Percentiles rank a stretch among this genome's conserved stretches.
Conservation (phyloP, 1,140 invertebrate species). For the Aphelenchoides besseyi region DNA sequence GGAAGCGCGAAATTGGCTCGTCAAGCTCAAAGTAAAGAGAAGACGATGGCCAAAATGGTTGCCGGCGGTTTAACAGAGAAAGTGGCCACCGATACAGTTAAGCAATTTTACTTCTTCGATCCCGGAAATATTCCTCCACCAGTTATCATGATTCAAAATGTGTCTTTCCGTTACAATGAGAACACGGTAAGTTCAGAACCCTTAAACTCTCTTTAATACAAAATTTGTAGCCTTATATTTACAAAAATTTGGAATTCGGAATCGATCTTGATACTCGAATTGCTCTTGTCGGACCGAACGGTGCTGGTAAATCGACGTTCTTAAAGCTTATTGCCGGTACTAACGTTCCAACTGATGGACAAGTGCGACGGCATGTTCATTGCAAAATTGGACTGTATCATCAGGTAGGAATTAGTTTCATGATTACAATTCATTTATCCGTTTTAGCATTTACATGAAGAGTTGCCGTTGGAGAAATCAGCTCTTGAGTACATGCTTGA, state of each 20-base stretch:
- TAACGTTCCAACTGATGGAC: constrained; percentile 86
- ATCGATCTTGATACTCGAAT: constrained; percentile 95
- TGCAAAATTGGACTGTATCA: constrained; percentile 94
- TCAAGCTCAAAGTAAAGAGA: constrained; percentile 98
- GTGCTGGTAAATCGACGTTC: constrained; percentile 95
- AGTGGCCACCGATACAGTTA: constrained; percentile 78
- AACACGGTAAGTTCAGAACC: constrained; percentile 65
- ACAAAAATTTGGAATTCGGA: constrained; percentile 95
- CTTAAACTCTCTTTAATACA: constrained; percentile 10
- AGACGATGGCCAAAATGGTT: constrained; percentile 98
- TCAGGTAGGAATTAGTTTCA: constrained; percentile 68
- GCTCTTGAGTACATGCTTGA: constrained; percentile 98
- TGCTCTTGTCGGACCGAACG: constrained; percentile 96
- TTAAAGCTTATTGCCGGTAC: constrained; percentile 91
- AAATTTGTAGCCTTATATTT: constrained; percentile 77
- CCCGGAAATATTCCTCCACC: constrained; percentile 95
- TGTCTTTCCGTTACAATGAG: constrained; percentile 89
- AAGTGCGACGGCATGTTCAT: constrained; percentile 96
- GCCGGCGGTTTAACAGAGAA: constrained; percentile 92
- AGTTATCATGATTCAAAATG: constrained; percentile 97
- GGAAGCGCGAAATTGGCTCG: constrained; percentile 94
- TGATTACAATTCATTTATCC: constrained; percentile 26
- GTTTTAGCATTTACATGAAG: constrained; percentile 81
- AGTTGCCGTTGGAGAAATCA: constrained; percentile 86
- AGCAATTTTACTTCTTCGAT: constrained; percentile 79